These are phyloP conservation scores for Lissonota sp. DNA, from an alignment of 2,888 invertebrate species.

Conservation along the genomic window DNA sequence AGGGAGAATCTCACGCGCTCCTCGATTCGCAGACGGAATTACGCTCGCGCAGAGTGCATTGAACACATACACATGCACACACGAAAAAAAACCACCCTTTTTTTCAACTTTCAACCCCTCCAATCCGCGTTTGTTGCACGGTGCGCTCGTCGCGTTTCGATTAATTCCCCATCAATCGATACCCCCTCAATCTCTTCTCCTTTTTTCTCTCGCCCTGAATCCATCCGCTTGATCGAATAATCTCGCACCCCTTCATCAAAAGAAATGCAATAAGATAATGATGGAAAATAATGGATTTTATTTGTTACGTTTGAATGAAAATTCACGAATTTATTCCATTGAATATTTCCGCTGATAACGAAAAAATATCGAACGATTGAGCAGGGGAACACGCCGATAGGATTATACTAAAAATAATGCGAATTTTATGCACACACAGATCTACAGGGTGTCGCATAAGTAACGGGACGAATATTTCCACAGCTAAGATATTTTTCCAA, in stretches of 20 bases:
- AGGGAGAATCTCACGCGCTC: slow-evolving; percentile 6
- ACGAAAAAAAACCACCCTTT: neutral
- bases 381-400: neutral
- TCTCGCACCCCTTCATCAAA: neutral
- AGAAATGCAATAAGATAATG: slow-evolving; percentile 2
- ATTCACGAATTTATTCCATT: neutral
- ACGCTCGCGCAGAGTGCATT: slow-evolving; percentile 50
- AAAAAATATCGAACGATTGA: slow-evolving; percentile 2
- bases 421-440: slow-evolving; percentile 7
- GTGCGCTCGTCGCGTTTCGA: neutral
- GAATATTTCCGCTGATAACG: slow-evolving; percentile 25
- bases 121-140: neutral
- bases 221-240: neutral
- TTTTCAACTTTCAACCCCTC: slow-evolving; percentile 1
- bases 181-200: neutral
- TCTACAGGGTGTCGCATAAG: too few species aligned
- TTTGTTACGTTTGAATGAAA: slow-evolving; percentile 1
- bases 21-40: slow-evolving; percentile 40
- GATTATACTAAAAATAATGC: slow-evolving; percentile 21
- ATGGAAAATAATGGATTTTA: slow-evolving; percentile 45
- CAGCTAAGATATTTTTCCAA: too few species aligned
- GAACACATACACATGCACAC: slow-evolving; percentile 6
- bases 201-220: neutral
- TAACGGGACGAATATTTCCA: too few species aligned
- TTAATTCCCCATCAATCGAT: slow-evolving; percentile 2